Evolutionary conservation across 2,888 invertebrate species (phyloP), one percentile per base, ranked within the genome.

Genomic region (Nymphalis urticae): DNA sequence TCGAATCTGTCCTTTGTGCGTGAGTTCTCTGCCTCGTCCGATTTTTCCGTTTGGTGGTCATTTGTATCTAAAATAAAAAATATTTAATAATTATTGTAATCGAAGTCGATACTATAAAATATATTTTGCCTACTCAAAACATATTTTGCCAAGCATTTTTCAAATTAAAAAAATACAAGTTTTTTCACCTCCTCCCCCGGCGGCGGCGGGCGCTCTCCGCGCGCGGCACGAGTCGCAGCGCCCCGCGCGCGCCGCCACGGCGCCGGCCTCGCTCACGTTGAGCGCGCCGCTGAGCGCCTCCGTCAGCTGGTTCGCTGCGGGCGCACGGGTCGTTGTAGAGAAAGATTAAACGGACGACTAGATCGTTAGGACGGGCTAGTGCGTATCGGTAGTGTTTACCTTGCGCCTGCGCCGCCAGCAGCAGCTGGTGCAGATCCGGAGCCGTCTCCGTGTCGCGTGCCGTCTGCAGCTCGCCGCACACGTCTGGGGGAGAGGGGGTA

Each of bases 331-430:
- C 6, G 6, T 32, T 6, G 6, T 32, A 32, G 27, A 6, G 5
- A 32, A 6, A 5, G 6, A 32, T 32, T 6, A 6, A 32, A 21
- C 21, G 21, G n/a, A n/a, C n/a, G n/a, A n/a, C n/a, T n/a, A n/a
- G n/a, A n/a, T n/a, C 6, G 27, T 32, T 32, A 32, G 6, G 6
- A 32, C 0, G 6, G 6, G 27, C 6, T 6, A 32, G 27, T 6
- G 6, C 6, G 6, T 0, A 21, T 21, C 21, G 21, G 21, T 21
- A 21, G 21, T n/a, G 42, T 10, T 5, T 21, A 92, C 93, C 90
- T 76, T 93, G 93, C 67, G 86, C 85, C 61, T 90, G 88, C 63
- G 93, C 93, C 0, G 89, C 90, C 0, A 93, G 77, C 9, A 93
- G 72, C 63, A 93, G 79, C 66, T 90, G 90, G 36, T 89, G 85